Conservation (phyloP, 2,888 invertebrate genomes). For the Sinelater perroti region DNA sequence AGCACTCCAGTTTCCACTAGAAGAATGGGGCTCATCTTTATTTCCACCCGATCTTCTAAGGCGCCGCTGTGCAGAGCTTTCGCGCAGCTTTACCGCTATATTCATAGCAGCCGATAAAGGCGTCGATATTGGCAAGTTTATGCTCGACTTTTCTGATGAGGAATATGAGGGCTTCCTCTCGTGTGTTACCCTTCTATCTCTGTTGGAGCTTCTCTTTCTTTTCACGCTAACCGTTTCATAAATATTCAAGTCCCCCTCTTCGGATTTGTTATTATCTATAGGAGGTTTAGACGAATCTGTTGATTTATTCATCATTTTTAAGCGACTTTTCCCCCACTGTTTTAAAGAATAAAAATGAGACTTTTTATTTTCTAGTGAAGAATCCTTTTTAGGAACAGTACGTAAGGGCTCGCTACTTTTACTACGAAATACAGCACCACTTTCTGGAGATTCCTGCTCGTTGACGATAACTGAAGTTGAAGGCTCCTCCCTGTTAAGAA, state of each 20-base stretch:
- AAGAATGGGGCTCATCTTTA: conserved; percentile 87
- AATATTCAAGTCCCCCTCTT: conserved; percentile 70
- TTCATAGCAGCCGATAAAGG: conserved; percentile 67
- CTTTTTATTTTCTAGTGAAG: conserved; percentile 69
- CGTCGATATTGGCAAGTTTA: conserved; percentile 66
- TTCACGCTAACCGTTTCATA: conserved; percentile 74
- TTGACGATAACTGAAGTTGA: conserved; percentile 48
- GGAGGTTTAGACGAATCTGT: conserved; percentile 63
- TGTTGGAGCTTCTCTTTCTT: conserved; percentile 68
- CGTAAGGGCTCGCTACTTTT: conserved; percentile 79
- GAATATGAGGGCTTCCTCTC: conserved; percentile 79
- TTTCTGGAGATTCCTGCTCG: conserved; percentile 64
- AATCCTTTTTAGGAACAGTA: conserved; percentile 65
- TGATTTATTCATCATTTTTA: conserved; percentile 76
- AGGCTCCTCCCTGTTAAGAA: conserved; percentile 54
- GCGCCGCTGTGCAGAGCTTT: conserved; percentile 76
- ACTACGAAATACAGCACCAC: conserved; percentile 69
- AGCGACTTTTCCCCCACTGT: conserved; percentile 84
- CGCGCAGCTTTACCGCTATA: conserved; percentile 77
- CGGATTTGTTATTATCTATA: conserved; percentile 63
- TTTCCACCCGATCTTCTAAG: conserved; percentile 71
- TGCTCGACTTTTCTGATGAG: conserved; percentile 75
- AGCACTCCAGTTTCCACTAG: conserved; percentile 94
- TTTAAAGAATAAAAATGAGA: conserved; percentile 83
- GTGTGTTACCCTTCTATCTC: conserved; percentile 73